phyloP scores from a whole-genome alignment of 2,888 invertebrate genomes.

The Dryococelus australis region DNA sequence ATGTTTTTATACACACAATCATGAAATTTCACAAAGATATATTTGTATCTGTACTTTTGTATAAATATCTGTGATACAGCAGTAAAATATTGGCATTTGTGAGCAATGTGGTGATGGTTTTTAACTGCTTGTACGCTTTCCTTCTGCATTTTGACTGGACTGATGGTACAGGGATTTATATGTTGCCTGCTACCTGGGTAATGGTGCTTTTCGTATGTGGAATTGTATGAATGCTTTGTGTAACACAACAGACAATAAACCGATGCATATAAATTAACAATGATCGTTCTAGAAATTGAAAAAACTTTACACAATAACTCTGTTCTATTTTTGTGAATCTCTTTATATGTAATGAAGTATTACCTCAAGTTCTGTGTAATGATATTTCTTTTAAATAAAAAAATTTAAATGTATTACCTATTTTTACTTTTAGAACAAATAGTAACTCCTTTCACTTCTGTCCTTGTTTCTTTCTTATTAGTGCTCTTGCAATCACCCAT shows the following conservation, averaged over 20 bases:
- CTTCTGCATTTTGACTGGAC: conserved; percentile 7
- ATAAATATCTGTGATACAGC: background rate
- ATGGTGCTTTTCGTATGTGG: conserved; percentile 1
- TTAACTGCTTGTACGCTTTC: conserved; percentile 6
- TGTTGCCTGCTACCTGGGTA: conserved; percentile 10
- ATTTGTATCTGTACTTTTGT: background rate
- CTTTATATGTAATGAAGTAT: background rate
- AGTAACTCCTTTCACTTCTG: background rate
- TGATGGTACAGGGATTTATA: background rate
- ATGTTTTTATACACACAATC: too few species aligned
- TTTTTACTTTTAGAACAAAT: background rate
- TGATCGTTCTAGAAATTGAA: background rate
- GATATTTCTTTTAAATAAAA: conserved; percentile 13
- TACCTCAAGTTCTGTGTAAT: conserved; percentile 6
- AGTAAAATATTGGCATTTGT: background rate
- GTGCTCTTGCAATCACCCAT: background rate
- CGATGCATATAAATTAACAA: background rate
- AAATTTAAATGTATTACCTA: background rate
- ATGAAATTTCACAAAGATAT: background rate
- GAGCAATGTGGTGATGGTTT: conserved; percentile 6
- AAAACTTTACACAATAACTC: background rate
- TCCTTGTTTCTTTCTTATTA: background rate
- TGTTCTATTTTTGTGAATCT: background rate
- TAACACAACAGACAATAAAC: background rate
- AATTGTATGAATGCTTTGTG: conserved; percentile 16